These are phyloP conservation scores for Alosa alosa DNA, from an alignment of 2,113 vertebrate species.

Conservation along the genomic window DNA sequence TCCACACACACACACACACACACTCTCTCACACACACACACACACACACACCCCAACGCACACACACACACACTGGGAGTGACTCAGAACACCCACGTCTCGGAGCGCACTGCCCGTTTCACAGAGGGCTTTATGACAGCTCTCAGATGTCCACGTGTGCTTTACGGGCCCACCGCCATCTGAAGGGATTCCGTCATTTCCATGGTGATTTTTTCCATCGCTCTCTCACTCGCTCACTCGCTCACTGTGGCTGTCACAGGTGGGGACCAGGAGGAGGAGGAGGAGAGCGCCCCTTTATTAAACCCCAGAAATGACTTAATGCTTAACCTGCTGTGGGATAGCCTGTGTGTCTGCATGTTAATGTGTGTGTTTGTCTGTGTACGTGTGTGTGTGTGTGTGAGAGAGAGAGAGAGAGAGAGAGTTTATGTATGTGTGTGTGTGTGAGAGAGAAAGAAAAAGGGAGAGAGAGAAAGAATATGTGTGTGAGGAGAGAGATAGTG, in stretches of 20 bases:
- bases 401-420: background rate
- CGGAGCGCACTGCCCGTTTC: background rate
- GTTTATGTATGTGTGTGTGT: too few species aligned
- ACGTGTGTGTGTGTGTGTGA: background rate
- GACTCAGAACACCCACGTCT: slow-evolving; percentile 15
- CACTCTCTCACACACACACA: background rate
- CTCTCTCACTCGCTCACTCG: background rate
- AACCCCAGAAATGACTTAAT: background rate
- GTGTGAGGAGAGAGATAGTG: background rate
- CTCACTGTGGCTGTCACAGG: slow-evolving; percentile 5
- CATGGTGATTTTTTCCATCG: background rate
- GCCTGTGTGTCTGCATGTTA: background rate
- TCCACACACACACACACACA: background rate
- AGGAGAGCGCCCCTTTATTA: background rate
- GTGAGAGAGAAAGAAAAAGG: too few species aligned
- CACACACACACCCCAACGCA: background rate
- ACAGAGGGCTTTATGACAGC: background rate
- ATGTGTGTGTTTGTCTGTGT: background rate
- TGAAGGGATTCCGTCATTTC: background rate
- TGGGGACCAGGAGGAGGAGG: background rate
- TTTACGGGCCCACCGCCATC: background rate
- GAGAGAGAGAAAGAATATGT: background rate
- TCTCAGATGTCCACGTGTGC: background rate
- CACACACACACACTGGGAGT: slow-evolving; percentile 8
- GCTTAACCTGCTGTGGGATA: background rate